Evolutionary conservation across 2,888 invertebrate species (phyloP), one percentile per base, ranked within the genome.

Genomic region (Cryptosula pallasiana): DNA sequence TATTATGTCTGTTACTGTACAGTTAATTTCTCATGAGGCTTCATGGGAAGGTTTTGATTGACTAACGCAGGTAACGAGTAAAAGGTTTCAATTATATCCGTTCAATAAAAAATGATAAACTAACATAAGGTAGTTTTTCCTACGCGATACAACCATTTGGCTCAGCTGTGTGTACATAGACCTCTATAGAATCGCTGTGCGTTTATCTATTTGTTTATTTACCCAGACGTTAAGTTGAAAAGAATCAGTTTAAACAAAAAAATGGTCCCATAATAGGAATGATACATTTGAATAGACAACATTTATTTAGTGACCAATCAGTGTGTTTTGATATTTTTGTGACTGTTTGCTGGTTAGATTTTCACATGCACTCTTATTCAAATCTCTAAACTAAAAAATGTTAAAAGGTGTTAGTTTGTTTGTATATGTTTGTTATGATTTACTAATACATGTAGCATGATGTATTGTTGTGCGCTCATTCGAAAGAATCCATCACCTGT

Each of bases 391-490:
- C 5, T 23, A 55, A 55, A n/a, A 20, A 3, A 55, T 55, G 55
- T 55, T 55, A 55, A 55, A 55, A 55, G 55, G 55, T 55, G 55
- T 55, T 20, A 55, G 45, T 45, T 45, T 45, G 16, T 45, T 45
- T 45, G 45, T 13, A 13, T 16, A 23, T 55, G 55, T 55, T 55
- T 55, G 55, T 55, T 55, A 55, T 55, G 55, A 55, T 55, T 55
- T 55, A 55, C 55, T 55, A 55, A 55, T 55, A 55, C 55, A 55
- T 55, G 55, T 55, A 55, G 55, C 55, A 55, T 55, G 23, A 55
- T 5, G n/a, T 55, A 55, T 55, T 55, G 55, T 55, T 13, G 5
- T 55, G 13, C 3, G 23, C 16, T 16, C 25, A 55, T 3, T 55
- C 23, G 16, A 55, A n/a, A n/a, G n/a, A n/a, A n/a, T n/a, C n/a